Base-by-base conservation (phyloP, 2,113 vertebrate genomes). In the Microtus richardsoni region DNA sequence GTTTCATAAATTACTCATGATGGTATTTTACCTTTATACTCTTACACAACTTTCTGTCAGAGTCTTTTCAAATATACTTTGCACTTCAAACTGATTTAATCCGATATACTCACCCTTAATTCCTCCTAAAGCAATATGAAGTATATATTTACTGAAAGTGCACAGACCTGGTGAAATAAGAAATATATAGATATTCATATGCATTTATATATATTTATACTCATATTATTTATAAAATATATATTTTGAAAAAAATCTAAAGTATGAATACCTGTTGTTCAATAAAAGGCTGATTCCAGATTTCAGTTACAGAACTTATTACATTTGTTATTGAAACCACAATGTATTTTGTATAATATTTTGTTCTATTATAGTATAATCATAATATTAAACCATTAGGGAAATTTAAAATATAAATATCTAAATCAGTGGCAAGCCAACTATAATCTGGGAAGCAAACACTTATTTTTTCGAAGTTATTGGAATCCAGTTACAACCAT, bases 1-100 rank as follows among this genome's bases (percentile, higher is more conserved):
- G 2, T 97, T 95, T 41, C 36, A 93, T 94, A 95, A 97, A 97
- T 96, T 95, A 91, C 66, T 75, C 54, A 73, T 68, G 64, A 95
- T 94, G 71, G 87, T 36, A 91, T 95, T 79, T 94, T 91, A 39
- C 39, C 74, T 85, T 93, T 84, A 66, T 89, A 60, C 89, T 94
- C 84, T 82, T 91, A 95, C 0, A 19, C 33, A 14, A 39, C 64
- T 96, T 88, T 92, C 80, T 54, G 95, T 95, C 83, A 96, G 92
- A 96, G 62, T 17, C 64, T 92, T 91, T 91, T 91, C 82, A 91
- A 95, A 95, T 70, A 94, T 3, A 95, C 60, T 64, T 94, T 91
- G 36, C 54, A 88, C 47, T 96, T 97, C n/a, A 95, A 90, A 11
- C 28, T 96, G 66, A 71, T 93, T 97, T 97, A 94, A 92, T 74